Percentiles rank a stretch among this genome's conserved stretches.
Conservation (phyloP, 2,113 vertebrate genomes). For the Vicugna pacos region DNA sequence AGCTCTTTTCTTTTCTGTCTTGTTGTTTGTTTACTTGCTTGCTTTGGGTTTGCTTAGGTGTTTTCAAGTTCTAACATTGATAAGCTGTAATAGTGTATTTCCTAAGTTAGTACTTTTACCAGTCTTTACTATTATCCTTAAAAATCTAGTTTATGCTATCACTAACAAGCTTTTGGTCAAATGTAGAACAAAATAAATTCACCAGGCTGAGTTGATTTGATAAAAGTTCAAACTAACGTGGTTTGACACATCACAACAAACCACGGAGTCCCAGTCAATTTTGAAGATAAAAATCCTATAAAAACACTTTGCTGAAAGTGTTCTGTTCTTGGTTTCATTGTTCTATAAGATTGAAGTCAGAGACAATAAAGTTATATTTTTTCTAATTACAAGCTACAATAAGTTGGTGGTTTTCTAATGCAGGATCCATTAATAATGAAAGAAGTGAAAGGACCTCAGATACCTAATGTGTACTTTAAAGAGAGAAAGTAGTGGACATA, state of each 20-base stretch:
- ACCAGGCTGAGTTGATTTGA: background rate
- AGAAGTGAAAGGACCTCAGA: background rate
- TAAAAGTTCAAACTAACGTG: slow-evolving; percentile 52
- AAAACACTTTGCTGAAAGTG: slow-evolving; percentile 66
- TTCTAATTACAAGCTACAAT: background rate
- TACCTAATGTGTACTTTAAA: slow-evolving; percentile 23
- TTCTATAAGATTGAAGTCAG: slow-evolving; percentile 47
- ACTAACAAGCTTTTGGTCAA: background rate
- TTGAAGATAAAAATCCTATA: slow-evolving; percentile 67
- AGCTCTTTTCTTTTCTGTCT: background rate
- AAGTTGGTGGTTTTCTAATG: slow-evolving; percentile 10
- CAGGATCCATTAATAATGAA: background rate
- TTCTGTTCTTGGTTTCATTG: background rate
- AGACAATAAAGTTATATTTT: slow-evolving; percentile 19
- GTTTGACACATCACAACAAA: slow-evolving; percentile 56
- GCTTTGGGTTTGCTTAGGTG: background rate
- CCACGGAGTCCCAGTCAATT: slow-evolving; percentile 1
- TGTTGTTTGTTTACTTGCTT: background rate
- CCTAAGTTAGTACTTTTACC: background rate
- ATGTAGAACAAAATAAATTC: background rate
- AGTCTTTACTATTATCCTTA: background rate
- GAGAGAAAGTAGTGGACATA: background rate
- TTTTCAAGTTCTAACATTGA: background rate
- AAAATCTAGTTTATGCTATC: slow-evolving; percentile 4
- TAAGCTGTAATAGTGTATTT: background rate